Conservation (phyloP, 2,888 invertebrate genomes). For the Alloscopus bannaensis region DNA sequence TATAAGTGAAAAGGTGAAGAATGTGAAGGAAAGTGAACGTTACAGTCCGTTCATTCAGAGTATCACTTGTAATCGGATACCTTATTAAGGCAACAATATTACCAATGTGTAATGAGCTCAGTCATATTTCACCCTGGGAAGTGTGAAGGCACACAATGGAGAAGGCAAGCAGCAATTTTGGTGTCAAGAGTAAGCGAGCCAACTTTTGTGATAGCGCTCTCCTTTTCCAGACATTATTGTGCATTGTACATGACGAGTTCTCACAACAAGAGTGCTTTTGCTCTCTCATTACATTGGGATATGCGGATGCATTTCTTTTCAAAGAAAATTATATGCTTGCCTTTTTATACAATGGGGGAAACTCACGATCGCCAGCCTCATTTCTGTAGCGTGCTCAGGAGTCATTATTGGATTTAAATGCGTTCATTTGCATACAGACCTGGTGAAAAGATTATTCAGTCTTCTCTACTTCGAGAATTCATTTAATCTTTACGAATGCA, state of each 20-base stretch:
- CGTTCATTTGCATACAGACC: background rate
- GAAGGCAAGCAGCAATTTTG: slow-evolving; percentile 18
- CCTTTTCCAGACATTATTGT: background rate
- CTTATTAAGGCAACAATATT: slow-evolving; percentile 28
- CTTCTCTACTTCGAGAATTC: background rate
- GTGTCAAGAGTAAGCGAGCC: slow-evolving; percentile 52
- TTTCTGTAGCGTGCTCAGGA: slow-evolving; percentile 35
- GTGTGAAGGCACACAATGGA: slow-evolving; percentile 18
- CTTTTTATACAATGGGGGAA: too few relatives aligned
- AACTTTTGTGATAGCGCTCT: background rate
- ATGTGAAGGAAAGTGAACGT: too few relatives aligned
- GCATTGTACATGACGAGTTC: slow-evolving; percentile 16
- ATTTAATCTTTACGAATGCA: background rate
- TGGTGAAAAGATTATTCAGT: too few relatives aligned
- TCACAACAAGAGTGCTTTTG: too few relatives aligned
- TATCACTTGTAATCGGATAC: slow-evolving; percentile 40
- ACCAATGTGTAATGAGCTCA: slow-evolving; percentile 25
- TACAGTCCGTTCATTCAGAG: too few relatives aligned
- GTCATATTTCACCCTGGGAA: slow-evolving; percentile 41
- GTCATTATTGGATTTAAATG: slow-evolving; percentile 35
- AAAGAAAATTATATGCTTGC: too few relatives aligned
- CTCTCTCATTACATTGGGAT: too few relatives aligned
- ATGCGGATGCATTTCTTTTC: too few relatives aligned
- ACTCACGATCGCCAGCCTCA: too few relatives aligned
- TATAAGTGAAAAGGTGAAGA: too few relatives aligned